Evolutionary conservation across 2,888 invertebrate genomes (phyloP).

Genomic region (Trissolcus japonicus): DNA sequence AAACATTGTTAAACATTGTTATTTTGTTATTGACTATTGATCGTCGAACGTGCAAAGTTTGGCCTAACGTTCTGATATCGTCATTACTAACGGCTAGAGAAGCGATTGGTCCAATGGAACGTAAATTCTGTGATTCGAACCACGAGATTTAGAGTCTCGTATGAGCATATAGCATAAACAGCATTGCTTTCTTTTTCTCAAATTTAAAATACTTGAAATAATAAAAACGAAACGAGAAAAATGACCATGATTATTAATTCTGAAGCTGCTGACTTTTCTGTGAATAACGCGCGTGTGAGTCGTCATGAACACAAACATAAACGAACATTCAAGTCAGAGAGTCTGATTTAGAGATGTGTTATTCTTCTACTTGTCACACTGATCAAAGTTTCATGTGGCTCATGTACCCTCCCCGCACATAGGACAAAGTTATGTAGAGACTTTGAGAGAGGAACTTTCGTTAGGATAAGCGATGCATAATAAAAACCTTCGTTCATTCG

Average conservation of each 20-base stretch:
- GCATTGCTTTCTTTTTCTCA: slow-evolving; percentile 33
- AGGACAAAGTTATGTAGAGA: slow-evolving; percentile 66
- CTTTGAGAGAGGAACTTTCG: slow-evolving; percentile 51
- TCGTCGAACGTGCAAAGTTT: slow-evolving; percentile 43
- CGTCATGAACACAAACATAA: slow-evolving; percentile 47
- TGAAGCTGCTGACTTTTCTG: slow-evolving; percentile 64
- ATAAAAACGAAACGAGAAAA: slow-evolving; percentile 22
- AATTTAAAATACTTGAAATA: not conserved
- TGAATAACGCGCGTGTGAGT: slow-evolving; percentile 56
- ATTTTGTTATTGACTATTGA: slow-evolving; percentile 48
- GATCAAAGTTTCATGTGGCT: slow-evolving; percentile 63
- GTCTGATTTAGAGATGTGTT: slow-evolving; percentile 60
- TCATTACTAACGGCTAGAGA: slow-evolving; percentile 35
- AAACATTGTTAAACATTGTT: slow-evolving; percentile 47
- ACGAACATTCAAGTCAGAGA: slow-evolving; percentile 55
- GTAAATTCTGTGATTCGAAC: slow-evolving; percentile 52
- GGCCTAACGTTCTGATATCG: slow-evolving; percentile 18
- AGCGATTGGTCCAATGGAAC: slow-evolving; percentile 53
- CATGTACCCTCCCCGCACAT: slow-evolving; percentile 74
- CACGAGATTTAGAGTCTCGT: slow-evolving; percentile 17
- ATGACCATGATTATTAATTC: slow-evolving; percentile 47
- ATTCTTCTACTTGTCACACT: slow-evolving; percentile 58
- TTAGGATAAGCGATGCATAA: slow-evolving; percentile 57
- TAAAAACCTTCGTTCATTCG: slow-evolving; percentile 48
- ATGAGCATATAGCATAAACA: slow-evolving; percentile 13